Base-by-base conservation (phyloP, 2,888 invertebrate species). In the Chaetogeoica ovagalla region DNA sequence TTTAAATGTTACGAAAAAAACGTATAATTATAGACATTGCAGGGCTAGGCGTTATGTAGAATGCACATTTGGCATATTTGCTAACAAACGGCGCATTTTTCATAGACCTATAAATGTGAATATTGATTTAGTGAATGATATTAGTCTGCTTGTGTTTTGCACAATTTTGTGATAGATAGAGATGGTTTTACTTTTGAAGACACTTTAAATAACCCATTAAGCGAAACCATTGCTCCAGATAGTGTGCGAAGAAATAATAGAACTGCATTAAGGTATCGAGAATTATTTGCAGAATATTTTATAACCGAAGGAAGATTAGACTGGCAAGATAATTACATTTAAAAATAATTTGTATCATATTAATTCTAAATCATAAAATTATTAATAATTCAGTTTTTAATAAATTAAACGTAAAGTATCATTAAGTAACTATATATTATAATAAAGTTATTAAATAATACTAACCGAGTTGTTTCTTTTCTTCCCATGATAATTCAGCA, bases 231-330 rank as follows among this genome's bases (percentile, higher is more conserved):
- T 63, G 69, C 30, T 11, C 7, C 69, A 69, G 69, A 55, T 55
- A 57, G n/a, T 57, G 70, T 57, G 1, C 37, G 70, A 37, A 70
- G 57, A 57, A 70, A 70, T 13, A 39, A 69, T 30, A 69, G 69
- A 69, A 70, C 37, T 70, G 70, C 70, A 70, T 57, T 70, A 37
- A 70, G 70, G n/a, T 57, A 70, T 7, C 70, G 70, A 11, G 57
- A 70, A 70, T 57, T 70, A 57, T 39, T 68, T 30, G 37, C 37
- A 39, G n/a, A 69, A 55, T 55, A 57, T 6, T 69, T 37, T 69
- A 69, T 69, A 19, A 69, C 69, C n/a, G 30, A 69, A 7, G 55
- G 69, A 69, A 69, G 69, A 69, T n/a, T 69, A 19, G 69, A 69
- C 55, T 69, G 52, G 69, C 69, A 55, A 69, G 69, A 57, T 15